These are phyloP conservation scores for Euthynnus affinis DNA, from an alignment of 2,797 vertebrate genomes.

Conservation along the genomic window DNA sequence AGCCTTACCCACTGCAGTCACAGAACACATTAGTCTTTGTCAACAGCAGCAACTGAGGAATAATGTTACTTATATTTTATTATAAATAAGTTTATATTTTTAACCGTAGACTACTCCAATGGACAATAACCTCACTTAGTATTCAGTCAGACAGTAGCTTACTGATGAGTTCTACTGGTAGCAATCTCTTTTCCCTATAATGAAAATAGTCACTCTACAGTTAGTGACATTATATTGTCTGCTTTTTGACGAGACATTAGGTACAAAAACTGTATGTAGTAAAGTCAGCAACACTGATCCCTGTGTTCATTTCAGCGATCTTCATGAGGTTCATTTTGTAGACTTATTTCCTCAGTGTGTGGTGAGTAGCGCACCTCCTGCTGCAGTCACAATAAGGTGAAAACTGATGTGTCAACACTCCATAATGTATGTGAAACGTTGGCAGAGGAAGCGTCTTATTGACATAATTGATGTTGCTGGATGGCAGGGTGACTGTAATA, in stretches of 20 bases:
- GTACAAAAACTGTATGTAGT: background rate
- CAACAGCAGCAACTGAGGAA: conserved; percentile 9
- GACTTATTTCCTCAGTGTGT: conserved; percentile 35
- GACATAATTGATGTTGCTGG: conserved; percentile 75
- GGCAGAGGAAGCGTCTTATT: conserved; percentile 65
- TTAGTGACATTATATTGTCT: background rate
- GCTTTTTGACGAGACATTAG: background rate
- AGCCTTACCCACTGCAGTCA: conserved; percentile 36
- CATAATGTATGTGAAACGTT: conserved; percentile 62
- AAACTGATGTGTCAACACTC: conserved; percentile 71
- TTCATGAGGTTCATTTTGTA: conserved; percentile 35
- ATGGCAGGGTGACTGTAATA: conserved; percentile 63
- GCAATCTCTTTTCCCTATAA: background rate
- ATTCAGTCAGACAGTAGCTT: background rate
- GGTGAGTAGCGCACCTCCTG: conserved; percentile 8
- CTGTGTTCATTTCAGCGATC: conserved; percentile 44
- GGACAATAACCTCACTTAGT: too few species aligned
- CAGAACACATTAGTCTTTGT: conserved; percentile 4
- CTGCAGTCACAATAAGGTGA: conserved; percentile 39
- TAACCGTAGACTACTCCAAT: background rate
- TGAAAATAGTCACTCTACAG: conserved; percentile 4
- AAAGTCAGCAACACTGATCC: conserved; percentile 26
- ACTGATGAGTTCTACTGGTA: background rate
- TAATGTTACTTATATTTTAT: background rate
- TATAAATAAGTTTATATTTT: background rate